Percentiles rank a stretch among this genome's conserved stretches.
These are phyloP conservation scores for Lutjanus argentimaculatus DNA, from an alignment of 2,797 vertebrate species.

Conservation along the genomic window DNA sequence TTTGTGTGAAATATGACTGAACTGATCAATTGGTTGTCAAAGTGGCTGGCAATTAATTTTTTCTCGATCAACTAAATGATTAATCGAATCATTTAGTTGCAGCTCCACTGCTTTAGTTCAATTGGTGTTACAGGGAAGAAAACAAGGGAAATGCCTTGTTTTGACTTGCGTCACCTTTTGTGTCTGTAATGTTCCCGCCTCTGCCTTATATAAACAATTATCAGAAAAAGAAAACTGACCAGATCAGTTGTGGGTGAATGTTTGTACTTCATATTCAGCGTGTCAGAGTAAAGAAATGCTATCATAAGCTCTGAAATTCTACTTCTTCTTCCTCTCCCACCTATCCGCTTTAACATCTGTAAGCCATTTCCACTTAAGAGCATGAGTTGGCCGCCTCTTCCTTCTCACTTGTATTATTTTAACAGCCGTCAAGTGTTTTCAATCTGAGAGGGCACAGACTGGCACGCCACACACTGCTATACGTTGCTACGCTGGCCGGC, in stretches of 20 bases:
- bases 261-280: conserved; percentile 33
- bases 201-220: no score
- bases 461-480: conserved; percentile 67
- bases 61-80: no score
- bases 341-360: conserved; percentile 79
- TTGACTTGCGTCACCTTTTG: no score
- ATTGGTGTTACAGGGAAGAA: no score
- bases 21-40: no score
- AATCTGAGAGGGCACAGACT: conserved; percentile 75
- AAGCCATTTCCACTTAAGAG: conserved; percentile 81
- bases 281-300: conserved; percentile 44
- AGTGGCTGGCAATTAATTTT: no score
- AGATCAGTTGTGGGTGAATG: conserved; percentile 18
- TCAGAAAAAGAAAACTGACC: no score
- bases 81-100: no score
- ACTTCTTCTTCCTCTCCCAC: conserved; percentile 61
- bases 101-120: no score
- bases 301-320: conserved; percentile 31
- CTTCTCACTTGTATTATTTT: conserved; percentile 81
- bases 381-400: conserved; percentile 71
- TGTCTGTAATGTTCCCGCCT: no score
- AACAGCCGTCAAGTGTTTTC: conserved; percentile 81
- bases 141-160: no score
- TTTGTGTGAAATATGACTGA: no score
- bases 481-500: conserved; percentile 19